Evolutionary conservation across 1,140 invertebrate species (phyloP).

Genomic region (Nephotettix cincticeps): DNA sequence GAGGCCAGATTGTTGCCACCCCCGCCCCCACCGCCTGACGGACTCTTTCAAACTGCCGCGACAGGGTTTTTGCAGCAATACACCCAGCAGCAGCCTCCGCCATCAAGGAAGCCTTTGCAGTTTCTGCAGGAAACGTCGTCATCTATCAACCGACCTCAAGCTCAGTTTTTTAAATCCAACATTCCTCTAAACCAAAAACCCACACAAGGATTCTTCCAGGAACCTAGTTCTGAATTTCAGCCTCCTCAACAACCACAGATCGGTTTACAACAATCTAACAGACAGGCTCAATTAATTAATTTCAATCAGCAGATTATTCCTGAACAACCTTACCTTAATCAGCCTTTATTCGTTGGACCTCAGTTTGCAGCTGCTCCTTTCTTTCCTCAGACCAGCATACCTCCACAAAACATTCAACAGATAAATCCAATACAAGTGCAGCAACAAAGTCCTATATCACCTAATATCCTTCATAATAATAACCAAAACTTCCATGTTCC

Average conservation of each 20-base stretch:
- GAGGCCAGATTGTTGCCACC: constrained; percentile 22
- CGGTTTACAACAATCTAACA: neutral
- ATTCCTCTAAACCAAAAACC: neutral
- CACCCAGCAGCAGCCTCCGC: neutral
- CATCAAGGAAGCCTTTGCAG: constrained; percentile 5
- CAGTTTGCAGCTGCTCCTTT: constrained; percentile 18
- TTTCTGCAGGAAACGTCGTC: constrained; percentile 10
- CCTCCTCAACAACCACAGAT: neutral
- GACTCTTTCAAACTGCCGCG: constrained; percentile 9
- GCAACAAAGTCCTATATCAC: neutral
- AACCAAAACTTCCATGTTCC: constrained; percentile 18
- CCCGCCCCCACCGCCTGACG: constrained; percentile 12
- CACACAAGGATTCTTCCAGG: neutral
- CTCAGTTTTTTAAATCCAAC: neutral
- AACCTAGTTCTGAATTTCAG: neutral
- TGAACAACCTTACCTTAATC: neutral
- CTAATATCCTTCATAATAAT: neutral
- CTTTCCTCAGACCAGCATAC: neutral
- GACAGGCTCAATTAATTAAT: constrained; percentile 4
- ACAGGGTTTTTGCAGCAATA: constrained; percentile 22
- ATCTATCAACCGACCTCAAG: neutral
- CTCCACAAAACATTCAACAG: constrained; percentile 10
- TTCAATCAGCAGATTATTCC: constrained; percentile 10
- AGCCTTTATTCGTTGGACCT: neutral
- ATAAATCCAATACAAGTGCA: constrained; percentile 4